Conservation (phyloP, 2,888 invertebrate genomes). For the Leuctra nigra region DNA sequence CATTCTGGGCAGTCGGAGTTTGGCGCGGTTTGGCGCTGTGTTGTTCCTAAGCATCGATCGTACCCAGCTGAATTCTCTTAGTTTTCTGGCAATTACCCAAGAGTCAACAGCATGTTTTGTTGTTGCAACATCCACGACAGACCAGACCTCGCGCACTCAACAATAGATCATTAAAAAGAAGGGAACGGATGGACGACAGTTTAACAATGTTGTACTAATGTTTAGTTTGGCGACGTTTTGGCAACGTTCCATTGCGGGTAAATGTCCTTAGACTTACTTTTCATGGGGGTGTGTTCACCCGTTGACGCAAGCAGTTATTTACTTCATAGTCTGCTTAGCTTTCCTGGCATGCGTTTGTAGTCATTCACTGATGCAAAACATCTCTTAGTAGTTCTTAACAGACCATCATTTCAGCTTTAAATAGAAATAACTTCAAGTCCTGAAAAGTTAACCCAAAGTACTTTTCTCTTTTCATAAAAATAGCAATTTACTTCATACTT, state of each 20-base stretch:
- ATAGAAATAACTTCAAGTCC: too few species aligned
- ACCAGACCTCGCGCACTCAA: neutral
- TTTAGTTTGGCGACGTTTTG: conserved; percentile 9
- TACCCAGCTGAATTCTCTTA: conserved; percentile 5
- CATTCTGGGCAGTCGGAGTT: too few species aligned
- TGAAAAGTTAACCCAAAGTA: too few species aligned
- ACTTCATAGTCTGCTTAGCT: too few species aligned
- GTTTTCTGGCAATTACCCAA: conserved; percentile 16
- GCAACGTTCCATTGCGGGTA: neutral
- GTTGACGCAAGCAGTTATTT: too few species aligned
- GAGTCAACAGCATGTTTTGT: conserved; percentile 16
- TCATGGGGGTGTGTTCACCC: neutral
- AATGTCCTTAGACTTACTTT: neutral
- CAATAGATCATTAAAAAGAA: conserved; percentile 17
- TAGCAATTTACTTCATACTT: too few species aligned
- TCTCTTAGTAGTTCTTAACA: too few species aligned
- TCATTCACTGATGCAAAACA: too few species aligned
- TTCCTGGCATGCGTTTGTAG: too few species aligned
- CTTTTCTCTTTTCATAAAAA: too few species aligned
- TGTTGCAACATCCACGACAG: conserved; percentile 7
- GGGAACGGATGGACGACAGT: conserved; percentile 8
- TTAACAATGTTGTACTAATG: conserved; percentile 18
- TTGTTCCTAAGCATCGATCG: neutral
- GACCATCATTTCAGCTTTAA: too few species aligned
- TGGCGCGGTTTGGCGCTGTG: neutral